Conservation (phyloP, 2,888 invertebrate genomes). For the Craniophora ligustri region DNA sequence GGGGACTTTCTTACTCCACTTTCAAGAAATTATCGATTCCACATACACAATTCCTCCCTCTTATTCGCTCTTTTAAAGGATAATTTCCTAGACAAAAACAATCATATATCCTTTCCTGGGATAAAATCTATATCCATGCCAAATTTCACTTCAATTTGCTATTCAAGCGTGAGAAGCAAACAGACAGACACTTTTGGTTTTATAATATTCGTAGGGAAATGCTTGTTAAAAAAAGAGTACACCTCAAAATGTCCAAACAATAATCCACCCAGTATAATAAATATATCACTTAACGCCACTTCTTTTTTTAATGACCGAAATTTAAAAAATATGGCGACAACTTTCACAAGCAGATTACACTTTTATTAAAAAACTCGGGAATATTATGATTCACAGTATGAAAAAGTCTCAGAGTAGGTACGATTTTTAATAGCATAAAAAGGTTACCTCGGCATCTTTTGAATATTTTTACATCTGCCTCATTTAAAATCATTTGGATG, state of each 20-base stretch:
- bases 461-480: conserved; percentile 13
- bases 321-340: conserved; percentile 58
- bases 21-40: too few species aligned
- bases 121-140: too few species aligned
- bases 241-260: conserved; percentile 39
- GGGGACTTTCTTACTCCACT: too few species aligned
- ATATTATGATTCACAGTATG: conserved; percentile 50
- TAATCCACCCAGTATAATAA: conserved; percentile 43
- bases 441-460: conserved; percentile 6
- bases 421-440: conserved; percentile 30
- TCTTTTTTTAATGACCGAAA: conserved; percentile 57
- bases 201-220: too few species aligned
- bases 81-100: too few species aligned
- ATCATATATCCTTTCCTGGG: too few species aligned
- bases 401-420: conserved; percentile 33
- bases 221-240: conserved; percentile 24
- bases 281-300: conserved; percentile 54
- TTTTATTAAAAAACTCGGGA: conserved; percentile 61
- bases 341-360: conserved; percentile 51
- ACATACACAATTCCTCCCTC: too few species aligned
- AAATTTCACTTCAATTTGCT: too few species aligned
- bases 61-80: too few species aligned
- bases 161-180: too few species aligned
- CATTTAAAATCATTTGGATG: conserved; percentile 1
- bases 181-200: too few species aligned